phyloP scores from a whole-genome alignment of 2,113 vertebrate species.

The Laticauda laticaudata region DNA sequence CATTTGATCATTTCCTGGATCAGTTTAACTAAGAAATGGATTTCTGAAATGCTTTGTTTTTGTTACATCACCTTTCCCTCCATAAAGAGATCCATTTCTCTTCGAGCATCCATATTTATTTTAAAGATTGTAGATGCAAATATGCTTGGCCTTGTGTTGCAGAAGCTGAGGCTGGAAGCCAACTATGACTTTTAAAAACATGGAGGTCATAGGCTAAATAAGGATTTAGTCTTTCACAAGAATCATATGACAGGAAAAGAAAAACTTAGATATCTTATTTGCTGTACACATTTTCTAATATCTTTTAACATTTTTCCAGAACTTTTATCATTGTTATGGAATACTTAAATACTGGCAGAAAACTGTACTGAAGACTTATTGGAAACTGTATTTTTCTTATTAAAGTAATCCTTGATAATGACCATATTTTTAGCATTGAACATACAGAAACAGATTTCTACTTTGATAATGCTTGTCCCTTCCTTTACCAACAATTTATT shows the following conservation, averaged over 20 bases:
- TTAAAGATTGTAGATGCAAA: constrained; percentile 14
- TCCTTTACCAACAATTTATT: neutral
- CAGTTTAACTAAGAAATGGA: constrained; percentile 44
- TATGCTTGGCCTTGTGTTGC: constrained; percentile 5
- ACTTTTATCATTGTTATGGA: neutral
- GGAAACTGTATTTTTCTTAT: rapidly evolving
- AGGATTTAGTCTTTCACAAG: neutral
- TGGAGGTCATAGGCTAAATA: neutral
- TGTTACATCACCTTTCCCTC: constrained; percentile 42
- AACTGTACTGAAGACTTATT: neutral
- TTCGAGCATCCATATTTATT: constrained; percentile 35
- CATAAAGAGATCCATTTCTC: constrained; percentile 25
- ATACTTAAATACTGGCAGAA: constrained; percentile 2
- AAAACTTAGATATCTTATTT: neutral
- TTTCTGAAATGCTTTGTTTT: constrained; percentile 44
- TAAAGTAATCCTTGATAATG: neutral
- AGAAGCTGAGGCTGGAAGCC: constrained; percentile 29
- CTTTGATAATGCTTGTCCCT: neutral
- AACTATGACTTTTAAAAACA: constrained; percentile 19
- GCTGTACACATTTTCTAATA: neutral
- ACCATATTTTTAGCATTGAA: neutral
- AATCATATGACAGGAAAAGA: neutral
- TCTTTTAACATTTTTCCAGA: neutral
- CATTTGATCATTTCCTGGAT: constrained; percentile 57
- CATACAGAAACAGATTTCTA: neutral